Base-by-base conservation (phyloP, 2,113 vertebrate genomes). In the Ellobius talpinus region DNA sequence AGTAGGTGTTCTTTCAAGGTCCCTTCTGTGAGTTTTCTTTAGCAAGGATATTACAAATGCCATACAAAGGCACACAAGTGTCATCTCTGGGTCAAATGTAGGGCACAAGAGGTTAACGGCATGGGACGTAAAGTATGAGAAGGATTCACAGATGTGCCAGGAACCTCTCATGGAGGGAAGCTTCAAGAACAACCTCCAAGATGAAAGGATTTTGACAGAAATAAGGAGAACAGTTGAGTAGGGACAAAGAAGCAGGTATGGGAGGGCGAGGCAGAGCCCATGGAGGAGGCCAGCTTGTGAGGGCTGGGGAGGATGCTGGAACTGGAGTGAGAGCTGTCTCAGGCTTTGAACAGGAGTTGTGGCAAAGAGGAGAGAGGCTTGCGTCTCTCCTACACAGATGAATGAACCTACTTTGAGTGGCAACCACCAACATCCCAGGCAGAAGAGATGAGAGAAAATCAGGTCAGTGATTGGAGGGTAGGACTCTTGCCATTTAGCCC, bases 191-290 rank as follows among this genome's bases (percentile, higher is more conserved):
- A 50, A 47, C 63, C 87, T 65, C 58, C 29, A 42, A 63, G 68
- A 79, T 26, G 42, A 55, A 93, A 84, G 65, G 36, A 24, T 70
- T 86, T 93, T 68, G 50, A 42, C 36, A 90, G 91, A 96, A 92
- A 24, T 65, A 63, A 79, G 93, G 26, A 33, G 82, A 24, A 19
- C 3, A 33, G 45, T 1, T n/a, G 90, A 89, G 31, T 26, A n/a
- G 36, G 78, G 47, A 47, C 26, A 74, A 52, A 19, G 13, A 45
- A 68, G n/a, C 36, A 26, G 72, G 23, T 45, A 12, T 14, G 65
- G 61, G 68, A 70, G 66, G 70, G n/a, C 31, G 21, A 24, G 36
- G 36, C 70, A 39, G 10, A 87, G n/a, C 31, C 12, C 2, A 13
- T 33, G 33, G 74, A 61, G 12, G 36, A 95, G 45, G 47, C 26